Evolutionary conservation across 2,888 invertebrate species (phyloP), one percentile per base, ranked within the genome.

Genomic region (Cylindroiulus punctatus): DNA sequence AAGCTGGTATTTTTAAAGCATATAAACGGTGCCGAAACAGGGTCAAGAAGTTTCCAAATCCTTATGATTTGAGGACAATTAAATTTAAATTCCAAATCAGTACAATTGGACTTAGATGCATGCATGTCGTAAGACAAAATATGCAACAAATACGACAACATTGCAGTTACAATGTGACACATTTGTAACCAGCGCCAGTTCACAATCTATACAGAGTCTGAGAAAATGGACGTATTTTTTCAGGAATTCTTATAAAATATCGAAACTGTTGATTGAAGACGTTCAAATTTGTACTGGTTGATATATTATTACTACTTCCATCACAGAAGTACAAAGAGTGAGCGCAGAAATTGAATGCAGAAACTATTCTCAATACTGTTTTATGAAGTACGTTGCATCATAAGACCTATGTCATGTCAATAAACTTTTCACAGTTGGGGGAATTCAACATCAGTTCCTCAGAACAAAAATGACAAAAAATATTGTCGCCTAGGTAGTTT

Each of bases 261-360:
- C n/a, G 10, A 30, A 4, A 76, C 76, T 52, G 19, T 30, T 30
- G 14, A 30, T 30, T 76, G 52, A 26, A 32, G 76, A 76, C 30
- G 8, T 4, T 30, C 12, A 14, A 12, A 52, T 76, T 76, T 76
- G 76, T 76, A 76, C 76, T 76, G 14, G 30, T 76, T 76, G 76
- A 76, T 76, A 76, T 76, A 76, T 65, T 65, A 76, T 76, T 76
- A 76, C 17, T 76, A 32, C 7, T 12, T 30, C n/a, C 76, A 76
- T 76, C 30, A 76, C 76, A 76, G 76, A 26, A 76, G 76, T 30
- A 17, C 30, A 76, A 76, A 17, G 76, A 32, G 76, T 30, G 76
- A 76, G 76, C 76, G 26, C 65, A 65, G 65, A 65, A n/a, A 65
- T 12, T 65, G 12, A 22, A 57, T n/a, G n/a, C 57, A 57, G 22